Conservation (phyloP, 2,113 vertebrate species). For the Cebus imitator region DNA sequence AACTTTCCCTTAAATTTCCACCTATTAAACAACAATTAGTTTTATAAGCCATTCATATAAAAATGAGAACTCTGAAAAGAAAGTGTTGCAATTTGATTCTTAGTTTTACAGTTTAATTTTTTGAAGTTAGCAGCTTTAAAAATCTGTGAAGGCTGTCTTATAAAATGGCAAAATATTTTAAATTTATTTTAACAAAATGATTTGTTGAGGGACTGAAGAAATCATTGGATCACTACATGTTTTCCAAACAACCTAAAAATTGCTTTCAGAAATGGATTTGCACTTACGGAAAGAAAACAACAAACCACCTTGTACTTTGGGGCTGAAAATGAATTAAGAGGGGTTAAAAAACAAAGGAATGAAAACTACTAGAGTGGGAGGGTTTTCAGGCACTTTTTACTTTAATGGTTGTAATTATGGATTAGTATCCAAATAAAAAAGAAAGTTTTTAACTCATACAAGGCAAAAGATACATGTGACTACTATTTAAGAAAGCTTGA, state of each 20-base stretch:
- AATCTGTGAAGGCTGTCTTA: background rate
- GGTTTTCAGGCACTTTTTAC: conserved; percentile 73
- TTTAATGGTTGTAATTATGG: background rate
- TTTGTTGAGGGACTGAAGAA: conserved; percentile 7
- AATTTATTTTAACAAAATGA: background rate
- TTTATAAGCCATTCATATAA: background rate
- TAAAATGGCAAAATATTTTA: background rate
- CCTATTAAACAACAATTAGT: background rate
- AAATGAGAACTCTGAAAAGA: conserved; percentile 33
- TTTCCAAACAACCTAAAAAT: conserved; percentile 21
- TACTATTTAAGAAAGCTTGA: conserved; percentile 18
- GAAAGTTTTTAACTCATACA: background rate
- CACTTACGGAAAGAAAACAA: conserved; percentile 70
- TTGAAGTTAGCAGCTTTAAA: conserved; percentile 2
- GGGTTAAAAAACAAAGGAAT: background rate
- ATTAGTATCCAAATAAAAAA: background rate
- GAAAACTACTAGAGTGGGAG: background rate
- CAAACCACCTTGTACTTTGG: background rate
- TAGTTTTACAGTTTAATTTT: background rate
- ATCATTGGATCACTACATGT: background rate
- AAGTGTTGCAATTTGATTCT: background rate
- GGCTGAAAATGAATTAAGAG: conserved; percentile 52
- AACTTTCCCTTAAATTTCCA: background rate
- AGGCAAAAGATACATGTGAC: background rate
- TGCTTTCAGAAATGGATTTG: conserved; percentile 8